Evolutionary conservation across 2,888 invertebrate species (phyloP).

Genomic region (Heterodera filipjevi): DNA sequence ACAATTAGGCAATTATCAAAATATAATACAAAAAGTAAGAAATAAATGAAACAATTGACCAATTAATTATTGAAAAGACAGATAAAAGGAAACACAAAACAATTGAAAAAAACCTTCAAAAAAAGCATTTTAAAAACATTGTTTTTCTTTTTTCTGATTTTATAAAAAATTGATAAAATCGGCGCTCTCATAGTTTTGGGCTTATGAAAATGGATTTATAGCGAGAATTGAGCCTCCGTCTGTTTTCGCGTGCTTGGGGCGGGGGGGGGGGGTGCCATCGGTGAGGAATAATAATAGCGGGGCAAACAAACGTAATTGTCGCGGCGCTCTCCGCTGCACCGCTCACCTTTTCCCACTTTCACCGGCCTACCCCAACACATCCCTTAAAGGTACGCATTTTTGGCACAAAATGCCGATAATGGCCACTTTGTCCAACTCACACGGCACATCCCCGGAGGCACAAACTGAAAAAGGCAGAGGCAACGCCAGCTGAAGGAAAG

Average conservation of each 20-base stretch:
- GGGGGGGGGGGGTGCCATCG: not conserved
- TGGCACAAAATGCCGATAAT: conserved; percentile 8
- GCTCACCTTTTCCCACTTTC: not conserved
- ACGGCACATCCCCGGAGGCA: conserved; percentile 3
- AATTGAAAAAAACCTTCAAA: not conserved
- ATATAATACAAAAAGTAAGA: not conserved
- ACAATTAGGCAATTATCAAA: not conserved
- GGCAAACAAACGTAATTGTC: conserved; percentile 4
- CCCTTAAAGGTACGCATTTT: not conserved
- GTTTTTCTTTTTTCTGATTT: no score
- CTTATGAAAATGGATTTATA: not conserved
- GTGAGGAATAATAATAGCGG: conserved; percentile 1
- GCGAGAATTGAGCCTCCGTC: not conserved
- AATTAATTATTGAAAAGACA: not conserved
- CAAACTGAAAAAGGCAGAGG: conserved; percentile 1
- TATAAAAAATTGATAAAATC: no score
- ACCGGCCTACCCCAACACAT: not conserved
- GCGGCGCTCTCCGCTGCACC: not conserved
- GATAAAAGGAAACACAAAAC: not conserved
- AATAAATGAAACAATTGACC: no score
- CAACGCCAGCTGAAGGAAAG: not conserved
- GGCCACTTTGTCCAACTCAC: conserved; percentile 11
- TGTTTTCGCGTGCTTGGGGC: not conserved
- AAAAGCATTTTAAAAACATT: no score
- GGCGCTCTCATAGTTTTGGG: not conserved